phyloP scores from a whole-genome alignment of 2,888 invertebrate genomes.

The Polyploca ridens region DNA sequence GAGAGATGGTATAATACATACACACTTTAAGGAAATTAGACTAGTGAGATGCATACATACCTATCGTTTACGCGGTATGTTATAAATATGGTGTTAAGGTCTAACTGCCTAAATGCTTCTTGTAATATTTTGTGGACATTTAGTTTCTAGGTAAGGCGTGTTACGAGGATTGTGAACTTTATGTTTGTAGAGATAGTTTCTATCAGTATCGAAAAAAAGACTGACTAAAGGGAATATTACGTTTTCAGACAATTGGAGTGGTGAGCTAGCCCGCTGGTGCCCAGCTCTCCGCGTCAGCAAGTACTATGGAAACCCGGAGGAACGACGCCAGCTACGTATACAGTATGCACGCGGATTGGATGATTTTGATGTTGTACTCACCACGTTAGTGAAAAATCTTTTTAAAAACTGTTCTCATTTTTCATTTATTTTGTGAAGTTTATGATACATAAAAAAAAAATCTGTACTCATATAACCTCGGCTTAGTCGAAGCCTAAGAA shows the following conservation, averaged over 20 bases:
- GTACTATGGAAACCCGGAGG: slow-evolving; percentile 95
- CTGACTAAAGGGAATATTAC: background rate
- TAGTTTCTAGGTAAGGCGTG: no score
- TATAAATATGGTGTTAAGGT: background rate
- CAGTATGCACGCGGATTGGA: slow-evolving; percentile 89
- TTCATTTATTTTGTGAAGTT: background rate
- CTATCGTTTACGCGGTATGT: no score
- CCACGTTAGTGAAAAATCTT: slow-evolving; percentile 88
- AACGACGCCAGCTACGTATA: slow-evolving; percentile 90
- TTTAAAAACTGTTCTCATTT: background rate
- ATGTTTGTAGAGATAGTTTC: no score
- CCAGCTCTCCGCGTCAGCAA: slow-evolving; percentile 91
- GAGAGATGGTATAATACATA: no score
- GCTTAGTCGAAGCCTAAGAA: no score
- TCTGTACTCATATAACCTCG: no score
- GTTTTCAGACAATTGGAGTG: slow-evolving; percentile 91
- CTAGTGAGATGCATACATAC: no score
- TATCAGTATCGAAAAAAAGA: no score
- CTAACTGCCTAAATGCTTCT: no score
- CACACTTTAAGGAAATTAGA: no score
- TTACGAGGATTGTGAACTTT: no score
- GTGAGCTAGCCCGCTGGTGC: slow-evolving; percentile 92
- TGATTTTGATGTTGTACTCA: slow-evolving; percentile 93
- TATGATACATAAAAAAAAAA: background rate
- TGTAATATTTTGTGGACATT: no score